Evolutionary conservation across 2,113 vertebrate genomes (phyloP).

Genomic region (Notarius quadriscutis): DNA sequence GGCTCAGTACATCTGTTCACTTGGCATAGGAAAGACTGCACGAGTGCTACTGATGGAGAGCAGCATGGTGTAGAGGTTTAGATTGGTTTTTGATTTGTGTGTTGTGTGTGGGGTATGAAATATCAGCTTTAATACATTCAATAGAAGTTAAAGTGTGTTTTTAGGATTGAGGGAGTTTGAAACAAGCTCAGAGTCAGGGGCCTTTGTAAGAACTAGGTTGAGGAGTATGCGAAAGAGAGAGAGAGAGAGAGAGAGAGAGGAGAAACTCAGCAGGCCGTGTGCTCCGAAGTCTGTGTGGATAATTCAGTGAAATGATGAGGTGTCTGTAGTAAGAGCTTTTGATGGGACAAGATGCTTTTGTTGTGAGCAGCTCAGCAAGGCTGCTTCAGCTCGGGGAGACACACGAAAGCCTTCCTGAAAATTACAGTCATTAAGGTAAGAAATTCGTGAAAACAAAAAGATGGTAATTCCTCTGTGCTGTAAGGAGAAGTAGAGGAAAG

Average conservation of each 20-base stretch:
- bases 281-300: conserved; percentile 37
- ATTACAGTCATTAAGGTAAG: conserved; percentile 51
- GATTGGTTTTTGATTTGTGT: not conserved
- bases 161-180: not conserved
- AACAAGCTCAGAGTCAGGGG: not conserved
- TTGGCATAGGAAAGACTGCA: not conserved
- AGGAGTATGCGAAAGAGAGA: not conserved
- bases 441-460: conserved; percentile 39
- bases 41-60: not conserved
- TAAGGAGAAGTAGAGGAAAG: conserved; percentile 43
- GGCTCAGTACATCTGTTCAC: not conserved
- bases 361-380: conserved; percentile 14
- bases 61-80: not conserved
- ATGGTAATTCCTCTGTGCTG: conserved; percentile 6
- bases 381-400: conserved; percentile 40
- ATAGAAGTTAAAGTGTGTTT: conserved; percentile 17
- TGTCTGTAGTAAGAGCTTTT: conserved; percentile 44
- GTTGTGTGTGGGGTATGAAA: not conserved
- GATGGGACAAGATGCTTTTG: conserved; percentile 15
- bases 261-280: conserved; percentile 38
- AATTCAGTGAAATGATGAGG: conserved; percentile 50
- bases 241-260: not conserved
- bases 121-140: not conserved
- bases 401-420: conserved; percentile 56
- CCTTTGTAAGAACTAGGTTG: not conserved